Percentiles rank a stretch among this genome's conserved stretches.
Conservation (phyloP, 2,797 vertebrate genomes). For the Sphenodon punctatus region DNA sequence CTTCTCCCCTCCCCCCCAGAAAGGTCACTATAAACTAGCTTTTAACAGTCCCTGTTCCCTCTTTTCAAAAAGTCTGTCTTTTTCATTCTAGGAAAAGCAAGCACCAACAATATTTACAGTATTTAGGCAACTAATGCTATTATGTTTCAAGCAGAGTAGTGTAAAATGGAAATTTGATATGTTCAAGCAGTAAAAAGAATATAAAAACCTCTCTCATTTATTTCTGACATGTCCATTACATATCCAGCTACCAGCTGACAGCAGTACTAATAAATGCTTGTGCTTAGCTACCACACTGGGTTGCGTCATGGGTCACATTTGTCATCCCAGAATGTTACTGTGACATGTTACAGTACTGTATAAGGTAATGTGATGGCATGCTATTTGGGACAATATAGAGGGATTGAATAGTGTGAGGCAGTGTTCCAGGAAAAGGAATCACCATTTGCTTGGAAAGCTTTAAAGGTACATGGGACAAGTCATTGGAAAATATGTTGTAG, state of each 20-base stretch:
- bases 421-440: conserved; percentile 24
- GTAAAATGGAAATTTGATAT: background rate
- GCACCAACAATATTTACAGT: background rate
- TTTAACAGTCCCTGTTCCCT: background rate
- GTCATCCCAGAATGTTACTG: conserved; percentile 1
- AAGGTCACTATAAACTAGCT: background rate
- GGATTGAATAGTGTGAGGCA: no score
- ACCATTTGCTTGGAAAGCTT: background rate
- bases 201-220: background rate
- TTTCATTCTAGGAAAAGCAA: background rate
- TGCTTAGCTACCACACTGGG: background rate
- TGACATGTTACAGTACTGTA: conserved; percentile 14
- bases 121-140: background rate
- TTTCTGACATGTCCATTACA: background rate
- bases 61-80: background rate
- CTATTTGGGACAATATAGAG: background rate
- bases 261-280: background rate
- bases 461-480: background rate
- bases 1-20: no score
- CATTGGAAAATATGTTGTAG: background rate
- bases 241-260: background rate
- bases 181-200: background rate
- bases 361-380: background rate
- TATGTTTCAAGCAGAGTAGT: background rate
- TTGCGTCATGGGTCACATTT: conserved; percentile 32